These are phyloP conservation scores for Spheniscus mendiculus DNA, from an alignment of 2,113 vertebrate species.

Conservation along the genomic window DNA sequence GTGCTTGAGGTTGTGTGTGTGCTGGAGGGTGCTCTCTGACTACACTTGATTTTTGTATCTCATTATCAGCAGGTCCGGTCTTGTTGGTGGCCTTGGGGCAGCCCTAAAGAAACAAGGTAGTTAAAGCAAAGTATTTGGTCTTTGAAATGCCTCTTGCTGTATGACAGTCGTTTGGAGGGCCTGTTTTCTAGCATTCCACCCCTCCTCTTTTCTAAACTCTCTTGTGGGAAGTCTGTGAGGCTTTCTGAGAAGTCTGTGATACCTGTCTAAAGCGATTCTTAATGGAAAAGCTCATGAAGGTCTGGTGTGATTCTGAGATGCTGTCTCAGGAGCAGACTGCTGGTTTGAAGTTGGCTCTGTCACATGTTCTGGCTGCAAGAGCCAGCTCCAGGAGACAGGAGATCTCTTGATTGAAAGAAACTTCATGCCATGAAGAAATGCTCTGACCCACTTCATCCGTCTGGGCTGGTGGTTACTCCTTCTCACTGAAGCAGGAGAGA, in stretches of 20 bases:
- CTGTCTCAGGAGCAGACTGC: neutral
- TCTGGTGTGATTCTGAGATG: neutral
- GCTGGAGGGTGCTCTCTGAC: neutral
- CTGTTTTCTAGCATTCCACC: neutral
- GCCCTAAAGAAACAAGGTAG: neutral
- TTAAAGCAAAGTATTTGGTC: neutral
- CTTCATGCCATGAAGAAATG: neutral
- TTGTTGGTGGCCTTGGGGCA: neutral
- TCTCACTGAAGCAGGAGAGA: neutral
- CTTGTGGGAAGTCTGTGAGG: neutral
- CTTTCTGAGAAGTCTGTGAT: neutral
- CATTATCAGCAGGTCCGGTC: neutral
- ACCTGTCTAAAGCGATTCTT: neutral
- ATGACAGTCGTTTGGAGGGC: neutral
- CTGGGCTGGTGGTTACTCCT: neutral
- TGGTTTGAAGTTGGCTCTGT: neutral
- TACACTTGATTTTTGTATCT: neutral
- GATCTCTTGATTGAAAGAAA: neutral
- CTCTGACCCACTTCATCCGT: neutral
- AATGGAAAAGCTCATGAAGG: neutral
- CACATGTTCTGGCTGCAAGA: neutral
- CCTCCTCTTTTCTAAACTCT: neutral
- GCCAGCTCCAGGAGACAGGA: neutral
- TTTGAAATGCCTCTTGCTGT: neutral
- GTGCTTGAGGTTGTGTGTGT: neutral